Evolutionary conservation across 2,797 vertebrate genomes (phyloP).

Genomic region (Sebastes goodei): DNA sequence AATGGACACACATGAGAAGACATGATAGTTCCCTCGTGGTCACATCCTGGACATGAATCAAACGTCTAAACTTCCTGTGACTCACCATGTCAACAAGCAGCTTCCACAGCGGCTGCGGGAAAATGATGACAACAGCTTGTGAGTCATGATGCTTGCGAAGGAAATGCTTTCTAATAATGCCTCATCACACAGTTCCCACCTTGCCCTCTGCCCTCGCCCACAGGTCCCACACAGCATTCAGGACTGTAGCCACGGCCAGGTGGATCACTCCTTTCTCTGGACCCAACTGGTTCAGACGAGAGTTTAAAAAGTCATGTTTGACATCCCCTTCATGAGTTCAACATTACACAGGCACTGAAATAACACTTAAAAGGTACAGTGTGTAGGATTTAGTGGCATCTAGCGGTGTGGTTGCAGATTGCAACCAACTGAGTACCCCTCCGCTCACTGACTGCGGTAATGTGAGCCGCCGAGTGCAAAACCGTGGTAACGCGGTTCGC

Average conservation of each 20-base stretch:
- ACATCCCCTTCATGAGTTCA: no score
- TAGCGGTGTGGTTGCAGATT: no score
- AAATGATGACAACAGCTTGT: not conserved
- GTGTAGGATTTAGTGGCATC: no score
- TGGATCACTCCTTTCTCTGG: constrained; percentile 87
- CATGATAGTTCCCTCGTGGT: not conserved
- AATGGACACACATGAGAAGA: not conserved
- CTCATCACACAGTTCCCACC: constrained; percentile 52
- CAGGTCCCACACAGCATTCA: constrained; percentile 88
- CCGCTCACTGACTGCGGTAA: no score
- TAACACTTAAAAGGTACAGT: no score
- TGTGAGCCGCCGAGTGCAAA: no score
- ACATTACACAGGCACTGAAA: no score
- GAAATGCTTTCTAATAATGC: not conserved
- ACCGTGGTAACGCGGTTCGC: no score
- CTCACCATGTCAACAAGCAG: constrained; percentile 86
- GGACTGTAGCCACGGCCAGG: constrained; percentile 81
- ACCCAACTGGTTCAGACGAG: constrained; percentile 72
- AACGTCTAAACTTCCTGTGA: constrained; percentile 13
- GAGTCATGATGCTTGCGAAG: not conserved
- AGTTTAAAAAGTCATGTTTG: not conserved
- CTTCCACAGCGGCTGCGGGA: constrained; percentile 86
- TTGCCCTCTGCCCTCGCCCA: constrained; percentile 86
- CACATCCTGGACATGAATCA: not conserved
- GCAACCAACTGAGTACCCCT: no score